Evolutionary conservation across 2,113 vertebrate species (phyloP), one percentile per base, ranked within the genome.

Genomic region (Epinephelus lanceolatus): DNA sequence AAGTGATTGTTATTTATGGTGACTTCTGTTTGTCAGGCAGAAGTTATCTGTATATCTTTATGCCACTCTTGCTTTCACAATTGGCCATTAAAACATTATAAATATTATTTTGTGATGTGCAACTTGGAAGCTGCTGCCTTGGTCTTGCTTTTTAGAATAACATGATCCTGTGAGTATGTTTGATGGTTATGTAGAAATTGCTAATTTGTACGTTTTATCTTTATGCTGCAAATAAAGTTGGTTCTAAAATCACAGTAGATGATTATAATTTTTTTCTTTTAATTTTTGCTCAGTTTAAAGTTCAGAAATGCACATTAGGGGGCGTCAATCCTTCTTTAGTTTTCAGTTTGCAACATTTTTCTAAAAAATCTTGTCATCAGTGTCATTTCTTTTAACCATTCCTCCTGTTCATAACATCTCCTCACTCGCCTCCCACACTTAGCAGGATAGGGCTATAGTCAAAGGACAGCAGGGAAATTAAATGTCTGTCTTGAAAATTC

Each of bases 181-280:
- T 70, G 53, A 60, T 82, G 47, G 42, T 33, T 69, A 55, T 47
- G 7, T 30, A 53, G 37, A 78, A 74, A 55, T 19, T 59, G 14
- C 21, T 45, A 1, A 51, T 70, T 76, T 76, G 76, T 81, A 70
- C 2, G 60, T 76, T 86, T 51, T 52, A 33, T 57, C 62, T 65
- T 65, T 70, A 56, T 87, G 82, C 51, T 80, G 14, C 14, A 27
- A 94, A 92, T 92, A 92, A 93, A 93, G 80, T 65, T 90, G 42
- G 47, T 76, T 72, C 75, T 84, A 61, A 5, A 80, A 78, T 30
- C 30, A 27, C 3, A 70, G 5, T 1, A 21, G 9, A 57, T 10
- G 1, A 8, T 68, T 47, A 52, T n/a, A 33, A 5, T 21, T 52
- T 53, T 21, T 19, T 25, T 10, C 0, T 51, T 52, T 47, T 27